Conservation (phyloP, 1,140 invertebrate species). For the Drosophila funebris region DNA sequence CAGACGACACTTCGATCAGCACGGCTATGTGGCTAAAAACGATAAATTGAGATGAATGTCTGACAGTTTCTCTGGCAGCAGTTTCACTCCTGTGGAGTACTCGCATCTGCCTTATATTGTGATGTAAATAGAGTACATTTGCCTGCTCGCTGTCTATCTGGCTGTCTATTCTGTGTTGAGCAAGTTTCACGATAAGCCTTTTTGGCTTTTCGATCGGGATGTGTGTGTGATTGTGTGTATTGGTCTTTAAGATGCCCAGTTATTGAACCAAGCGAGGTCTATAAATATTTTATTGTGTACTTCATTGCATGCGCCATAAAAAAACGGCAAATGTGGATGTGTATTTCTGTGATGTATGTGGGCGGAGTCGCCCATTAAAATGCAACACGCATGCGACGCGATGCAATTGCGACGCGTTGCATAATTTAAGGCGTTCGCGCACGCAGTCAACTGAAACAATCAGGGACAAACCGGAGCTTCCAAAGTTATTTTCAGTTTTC, state of each 20-base stretch:
- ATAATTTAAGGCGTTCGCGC: conserved; percentile 72
- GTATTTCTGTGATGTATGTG: conserved; percentile 10
- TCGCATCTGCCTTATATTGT: conserved; percentile 30
- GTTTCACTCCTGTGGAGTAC: conserved; percentile 1
- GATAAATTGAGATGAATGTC: conserved; percentile 80
- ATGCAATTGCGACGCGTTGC: conserved; percentile 59
- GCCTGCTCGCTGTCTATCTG: conserved; percentile 63
- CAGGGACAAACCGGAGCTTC: conserved; percentile 40
- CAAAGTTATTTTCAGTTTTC: conserved; percentile 12
- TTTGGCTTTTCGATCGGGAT: conserved; percentile 22
- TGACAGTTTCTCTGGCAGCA: conserved; percentile 22
- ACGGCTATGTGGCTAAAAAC: conserved; percentile 60
- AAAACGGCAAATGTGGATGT: conserved; percentile 29
- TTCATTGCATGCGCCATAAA: conserved; percentile 69
- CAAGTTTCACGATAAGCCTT: conserved; percentile 26
- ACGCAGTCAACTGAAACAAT: conserved; percentile 54
- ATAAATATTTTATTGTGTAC: conserved; percentile 70
- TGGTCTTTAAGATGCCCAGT: conserved; percentile 26
- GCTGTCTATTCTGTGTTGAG: conserved; percentile 15
- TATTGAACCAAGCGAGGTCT: conserved; percentile 31
- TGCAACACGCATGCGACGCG: conserved; percentile 66
- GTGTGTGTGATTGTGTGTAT: too few species aligned
- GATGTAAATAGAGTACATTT: conserved; percentile 50
- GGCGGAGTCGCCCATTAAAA: conserved; percentile 61
- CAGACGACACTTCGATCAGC: conserved; percentile 71